Base-by-base conservation (phyloP, 2,113 vertebrate species). In the Actinemys pallida region DNA sequence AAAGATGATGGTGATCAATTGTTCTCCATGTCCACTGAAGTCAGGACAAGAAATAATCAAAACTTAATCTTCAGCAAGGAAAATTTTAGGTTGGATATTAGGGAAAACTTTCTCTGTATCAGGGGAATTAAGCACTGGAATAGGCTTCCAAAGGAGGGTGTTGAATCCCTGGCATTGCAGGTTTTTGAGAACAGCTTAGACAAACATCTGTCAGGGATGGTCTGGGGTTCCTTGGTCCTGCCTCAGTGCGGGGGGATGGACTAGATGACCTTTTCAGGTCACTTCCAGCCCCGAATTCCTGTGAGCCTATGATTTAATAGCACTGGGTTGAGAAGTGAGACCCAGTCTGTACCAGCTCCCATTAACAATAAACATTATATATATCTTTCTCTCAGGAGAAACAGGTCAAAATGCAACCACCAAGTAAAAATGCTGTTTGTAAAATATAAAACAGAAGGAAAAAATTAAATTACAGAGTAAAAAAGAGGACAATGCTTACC, bases 401-500 rank as follows among this genome's bases (percentile, higher is more conserved):
- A 39, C 22, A 19, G 12, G 1, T 25, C 50, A 10, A 69, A 24
- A 49, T 3, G 27, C 56, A 82, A 22, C 62, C 39, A 31, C 25
- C 0, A 0, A 19, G 56, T 59, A 39, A 62, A 25, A 89, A 59
- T 10, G 50, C 35, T 27, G 35, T 5, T 39, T 62, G 10, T 8
- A 65, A 9, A 39, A 59, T 25, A 72, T 42, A 57, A 50, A 12
- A 39, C 31, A 47, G 25, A 79, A 93, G 20, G 7, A 10, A 11
- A 90, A 65, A 14, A 13, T 14, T 78, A 25, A 5, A 56, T 87
- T 31, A 39, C 20, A 78, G 78, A 17, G 19, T 49, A n/a, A 47
- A 47, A 50, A 27, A 31, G 16, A 79, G 85, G 42, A 54, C 53
- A 80, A 3, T n/a, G 2, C 45, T 35, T 39, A 0, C 1, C 2